A percentile compares a stretch with the other conserved stretches of the same genome.
These are phyloP conservation scores for Wiebesia pumilae DNA, from an alignment of 1,140 invertebrate species.

Conservation along the genomic window DNA sequence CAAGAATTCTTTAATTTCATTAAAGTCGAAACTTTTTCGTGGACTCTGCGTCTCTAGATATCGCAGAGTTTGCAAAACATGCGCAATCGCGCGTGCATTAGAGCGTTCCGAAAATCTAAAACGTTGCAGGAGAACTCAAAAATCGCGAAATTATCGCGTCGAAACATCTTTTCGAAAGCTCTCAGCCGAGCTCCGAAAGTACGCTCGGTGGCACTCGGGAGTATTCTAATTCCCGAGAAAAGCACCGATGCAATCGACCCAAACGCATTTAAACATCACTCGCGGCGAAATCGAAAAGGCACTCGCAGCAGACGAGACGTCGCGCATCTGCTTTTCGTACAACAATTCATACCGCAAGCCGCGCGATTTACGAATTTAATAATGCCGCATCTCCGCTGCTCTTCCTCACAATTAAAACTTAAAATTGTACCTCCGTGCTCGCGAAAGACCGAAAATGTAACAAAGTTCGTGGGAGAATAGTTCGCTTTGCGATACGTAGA, in stretches of 20 bases:
- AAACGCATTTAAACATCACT: background rate
- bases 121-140: background rate
- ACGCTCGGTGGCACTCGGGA: too few relatives aligned
- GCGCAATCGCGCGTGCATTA: background rate
- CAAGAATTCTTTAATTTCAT: background rate
- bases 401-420: slow-evolving; percentile 58
- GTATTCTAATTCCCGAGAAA: too few relatives aligned
- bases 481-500: background rate
- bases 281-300: background rate
- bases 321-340: background rate
- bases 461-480: background rate
- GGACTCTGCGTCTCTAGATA: background rate
- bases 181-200: background rate
- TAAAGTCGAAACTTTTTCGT: too few relatives aligned
- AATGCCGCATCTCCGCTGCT: slow-evolving; percentile 42
- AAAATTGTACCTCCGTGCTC: background rate
- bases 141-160: background rate
- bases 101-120: background rate
- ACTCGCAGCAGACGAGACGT: background rate
- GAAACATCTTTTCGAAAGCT: background rate
- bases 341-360: background rate
- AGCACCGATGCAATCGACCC: too few relatives aligned
- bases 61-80: background rate
- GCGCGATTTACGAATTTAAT: slow-evolving; percentile 58
- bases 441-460: background rate